phyloP scores from a whole-genome alignment of 2,888 invertebrate genomes.

The Lottia gigantea region DNA sequence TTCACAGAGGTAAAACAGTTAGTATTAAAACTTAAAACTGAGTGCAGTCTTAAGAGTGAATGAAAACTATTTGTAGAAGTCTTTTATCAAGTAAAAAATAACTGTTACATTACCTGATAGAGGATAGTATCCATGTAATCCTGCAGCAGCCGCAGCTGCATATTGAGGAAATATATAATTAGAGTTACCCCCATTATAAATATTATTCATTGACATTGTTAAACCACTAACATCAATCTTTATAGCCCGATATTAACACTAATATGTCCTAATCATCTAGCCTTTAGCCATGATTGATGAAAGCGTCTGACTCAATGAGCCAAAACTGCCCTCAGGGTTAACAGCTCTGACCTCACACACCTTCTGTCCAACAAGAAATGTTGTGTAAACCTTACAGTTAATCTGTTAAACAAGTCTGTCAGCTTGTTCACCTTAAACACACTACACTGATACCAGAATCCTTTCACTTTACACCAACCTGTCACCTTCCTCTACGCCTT shows the following conservation, averaged over 20 bases:
- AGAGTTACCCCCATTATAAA: constrained; percentile 20
- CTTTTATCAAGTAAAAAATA: not conserved
- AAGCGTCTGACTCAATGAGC: constrained; percentile 9
- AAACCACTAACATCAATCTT: not conserved
- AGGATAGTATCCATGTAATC: constrained; percentile 16
- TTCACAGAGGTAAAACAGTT: too few species aligned
- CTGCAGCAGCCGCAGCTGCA: constrained; percentile 7
- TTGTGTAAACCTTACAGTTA: not conserved
- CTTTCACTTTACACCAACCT: not conserved
- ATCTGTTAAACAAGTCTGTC: too few species aligned
- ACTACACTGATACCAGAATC: not conserved
- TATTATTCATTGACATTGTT: constrained; percentile 23
- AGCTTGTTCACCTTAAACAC: too few species aligned
- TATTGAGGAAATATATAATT: constrained; percentile 20
- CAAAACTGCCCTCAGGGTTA: constrained; percentile 5
- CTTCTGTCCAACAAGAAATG: not conserved
- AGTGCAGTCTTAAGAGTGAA: too few species aligned
- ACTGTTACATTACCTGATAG: constrained; percentile 17
- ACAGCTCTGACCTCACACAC: constrained; percentile 7
- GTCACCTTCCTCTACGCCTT: constrained; percentile 12
- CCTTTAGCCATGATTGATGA: constrained; percentile 34
- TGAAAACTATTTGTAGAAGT: not conserved
- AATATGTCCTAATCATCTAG: constrained; percentile 29
- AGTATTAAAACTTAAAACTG: too few species aligned
- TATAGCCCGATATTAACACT: constrained; percentile 11